A percentile compares a stretch with the other conserved stretches of the same genome.
Evolutionary conservation across 1,140 invertebrate species (phyloP).

Genomic region (Zaprionus tsacasi): DNA sequence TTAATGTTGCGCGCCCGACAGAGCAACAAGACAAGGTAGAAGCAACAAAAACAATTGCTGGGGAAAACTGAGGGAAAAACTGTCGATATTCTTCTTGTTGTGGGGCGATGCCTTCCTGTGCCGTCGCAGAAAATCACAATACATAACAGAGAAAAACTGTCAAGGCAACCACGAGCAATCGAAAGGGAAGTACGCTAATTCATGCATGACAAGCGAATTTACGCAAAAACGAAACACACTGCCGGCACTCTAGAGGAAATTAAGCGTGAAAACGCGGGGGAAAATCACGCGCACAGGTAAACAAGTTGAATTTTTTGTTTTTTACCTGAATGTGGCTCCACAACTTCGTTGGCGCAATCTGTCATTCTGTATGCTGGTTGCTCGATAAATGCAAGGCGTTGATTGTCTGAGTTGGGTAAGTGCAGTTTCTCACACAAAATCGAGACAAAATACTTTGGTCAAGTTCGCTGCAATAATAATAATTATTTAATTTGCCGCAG

Average conservation of each 20-base stretch:
- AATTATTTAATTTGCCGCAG: slow-evolving; percentile 32
- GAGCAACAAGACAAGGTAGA: slow-evolving; percentile 31
- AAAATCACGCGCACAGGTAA: slow-evolving; percentile 24
- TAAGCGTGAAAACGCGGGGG: background rate
- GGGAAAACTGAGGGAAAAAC: slow-evolving; percentile 11
- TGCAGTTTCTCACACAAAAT: slow-evolving; percentile 28
- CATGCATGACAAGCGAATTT: background rate
- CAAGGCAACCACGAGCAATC: slow-evolving; percentile 9
- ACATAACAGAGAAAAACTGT: slow-evolving; percentile 34
- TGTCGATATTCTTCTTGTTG: slow-evolving; percentile 48
- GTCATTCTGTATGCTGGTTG: slow-evolving; percentile 19
- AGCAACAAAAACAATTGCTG: slow-evolving; percentile 10
- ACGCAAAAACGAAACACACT: background rate
- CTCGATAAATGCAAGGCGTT: slow-evolving; percentile 31
- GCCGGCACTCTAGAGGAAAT: slow-evolving; percentile 15
- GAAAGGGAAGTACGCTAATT: slow-evolving; percentile 14
- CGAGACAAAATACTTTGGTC: slow-evolving; percentile 1
- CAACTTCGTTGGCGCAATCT: slow-evolving; percentile 34
- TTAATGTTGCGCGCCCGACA: slow-evolving; percentile 48
- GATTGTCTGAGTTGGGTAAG: slow-evolving; percentile 24
- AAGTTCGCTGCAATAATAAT: slow-evolving; percentile 5
- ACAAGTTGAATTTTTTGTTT: slow-evolving; percentile 21
- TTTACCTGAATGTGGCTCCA: slow-evolving; percentile 36
- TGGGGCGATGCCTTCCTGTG: slow-evolving; percentile 16
- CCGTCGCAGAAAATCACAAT: slow-evolving; percentile 24